phyloP scores from a whole-genome alignment of 2,797 vertebrate genomes.

The Galaxias olidus region DNA sequence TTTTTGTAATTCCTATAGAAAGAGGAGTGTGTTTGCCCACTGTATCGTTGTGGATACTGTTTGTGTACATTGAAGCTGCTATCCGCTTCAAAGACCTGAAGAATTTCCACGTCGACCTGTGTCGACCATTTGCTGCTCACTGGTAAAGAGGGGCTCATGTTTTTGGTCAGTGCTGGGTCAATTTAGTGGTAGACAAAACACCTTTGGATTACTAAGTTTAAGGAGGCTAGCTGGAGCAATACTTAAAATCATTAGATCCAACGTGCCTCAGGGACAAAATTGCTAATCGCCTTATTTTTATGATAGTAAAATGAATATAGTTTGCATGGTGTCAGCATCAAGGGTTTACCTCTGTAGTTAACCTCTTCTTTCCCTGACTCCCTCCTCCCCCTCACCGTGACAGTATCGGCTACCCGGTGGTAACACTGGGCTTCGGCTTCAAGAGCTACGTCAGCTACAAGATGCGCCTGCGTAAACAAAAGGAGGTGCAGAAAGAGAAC shows the following conservation, averaged over 20 bases:
- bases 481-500: conserved; percentile 97
- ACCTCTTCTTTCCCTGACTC: background rate
- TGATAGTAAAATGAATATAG: too few species aligned
- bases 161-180: too few species aligned
- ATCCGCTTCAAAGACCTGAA: conserved; percentile 99
- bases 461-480: conserved; percentile 95
- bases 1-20: conserved; percentile 72
- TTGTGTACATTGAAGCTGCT: conserved; percentile 98
- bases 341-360: background rate
- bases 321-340: too few species aligned
- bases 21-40: conserved; percentile 96
- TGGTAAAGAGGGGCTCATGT: conserved; percentile 76
- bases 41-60: conserved; percentile 97
- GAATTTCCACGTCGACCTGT: conserved; percentile 97
- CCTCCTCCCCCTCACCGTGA: conserved; percentile 7
- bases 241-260: too few species aligned
- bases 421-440: conserved; percentile 97
- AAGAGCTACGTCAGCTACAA: conserved; percentile 99
- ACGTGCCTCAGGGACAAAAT: too few species aligned
- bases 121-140: conserved; percentile 97
- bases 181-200: too few species aligned
- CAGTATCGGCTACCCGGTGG: conserved; percentile 97
- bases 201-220: too few species aligned
- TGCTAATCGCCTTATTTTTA: too few species aligned
- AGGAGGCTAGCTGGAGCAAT: too few species aligned